These are phyloP conservation scores for Motacilla alba DNA, from an alignment of 2,113 vertebrate species.

Conservation along the genomic window DNA sequence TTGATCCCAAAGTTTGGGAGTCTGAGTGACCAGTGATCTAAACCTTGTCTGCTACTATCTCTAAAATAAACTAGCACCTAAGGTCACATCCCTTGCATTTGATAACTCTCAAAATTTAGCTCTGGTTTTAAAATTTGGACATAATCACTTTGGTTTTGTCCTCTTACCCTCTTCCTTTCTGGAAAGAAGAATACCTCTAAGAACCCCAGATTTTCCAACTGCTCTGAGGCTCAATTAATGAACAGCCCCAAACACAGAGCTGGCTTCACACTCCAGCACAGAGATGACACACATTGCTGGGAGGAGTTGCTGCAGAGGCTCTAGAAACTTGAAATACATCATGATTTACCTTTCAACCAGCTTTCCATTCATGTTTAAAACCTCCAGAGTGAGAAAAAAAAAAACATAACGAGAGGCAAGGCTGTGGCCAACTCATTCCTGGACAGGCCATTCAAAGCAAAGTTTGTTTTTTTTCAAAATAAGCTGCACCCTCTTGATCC, in stretches of 20 bases:
- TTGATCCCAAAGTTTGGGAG: neutral
- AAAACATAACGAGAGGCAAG: neutral
- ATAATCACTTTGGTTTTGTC: neutral
- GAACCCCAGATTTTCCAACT: no score
- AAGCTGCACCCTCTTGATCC: fast-evolving
- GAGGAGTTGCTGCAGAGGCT: neutral
- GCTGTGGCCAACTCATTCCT: neutral
- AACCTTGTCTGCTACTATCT: neutral
- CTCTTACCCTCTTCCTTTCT: neutral
- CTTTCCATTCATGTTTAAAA: neutral
- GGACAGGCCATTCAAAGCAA: neutral
- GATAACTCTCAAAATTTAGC: neutral
- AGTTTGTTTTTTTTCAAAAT: neutral
- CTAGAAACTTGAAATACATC: neutral
- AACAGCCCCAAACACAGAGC: neutral
- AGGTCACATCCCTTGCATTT: neutral
- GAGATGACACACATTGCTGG: fast-evolving
- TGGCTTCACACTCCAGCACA: neutral
- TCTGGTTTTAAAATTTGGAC: neutral
- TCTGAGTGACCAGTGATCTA: neutral
- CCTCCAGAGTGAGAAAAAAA: neutral
- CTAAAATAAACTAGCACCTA: neutral
- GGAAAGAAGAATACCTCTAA: neutral
- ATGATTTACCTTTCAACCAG: neutral
- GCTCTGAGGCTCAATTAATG: neutral